A percentile compares a stretch with the other conserved stretches of the same genome.
Evolutionary conservation across 2,797 vertebrate genomes (phyloP).

Genomic region (Alouatta caraya): DNA sequence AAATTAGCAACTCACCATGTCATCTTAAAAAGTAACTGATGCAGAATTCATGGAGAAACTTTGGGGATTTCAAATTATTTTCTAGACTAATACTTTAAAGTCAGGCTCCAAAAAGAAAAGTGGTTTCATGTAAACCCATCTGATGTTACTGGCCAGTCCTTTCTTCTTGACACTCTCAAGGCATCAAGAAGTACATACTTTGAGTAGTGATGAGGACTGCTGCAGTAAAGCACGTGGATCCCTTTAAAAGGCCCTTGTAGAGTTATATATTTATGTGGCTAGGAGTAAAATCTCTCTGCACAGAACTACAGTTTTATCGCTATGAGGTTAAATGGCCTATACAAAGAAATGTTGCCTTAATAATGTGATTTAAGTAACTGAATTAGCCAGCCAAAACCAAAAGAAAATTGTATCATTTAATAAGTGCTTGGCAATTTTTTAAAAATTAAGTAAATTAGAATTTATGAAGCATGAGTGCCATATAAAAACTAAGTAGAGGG

Average conservation of each 20-base stretch:
- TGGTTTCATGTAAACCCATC: background rate
- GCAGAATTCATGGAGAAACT: background rate
- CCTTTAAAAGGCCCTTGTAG: background rate
- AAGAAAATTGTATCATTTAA: background rate
- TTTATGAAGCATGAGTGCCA: background rate
- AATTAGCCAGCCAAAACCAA: background rate
- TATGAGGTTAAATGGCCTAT: background rate
- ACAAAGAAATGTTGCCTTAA: background rate
- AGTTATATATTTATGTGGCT: background rate
- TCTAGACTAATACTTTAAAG: background rate
- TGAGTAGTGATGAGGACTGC: background rate
- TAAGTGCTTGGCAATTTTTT: background rate
- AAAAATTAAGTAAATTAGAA: background rate
- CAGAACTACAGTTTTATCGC: background rate
- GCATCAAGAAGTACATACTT: background rate
- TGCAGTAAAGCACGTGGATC: background rate
- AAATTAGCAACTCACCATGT: background rate
- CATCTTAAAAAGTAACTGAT: conserved; percentile 15
- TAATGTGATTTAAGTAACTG: conserved; percentile 5
- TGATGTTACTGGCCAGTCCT: background rate
- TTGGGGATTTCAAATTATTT: background rate
- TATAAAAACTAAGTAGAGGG: background rate
- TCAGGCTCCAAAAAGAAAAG: background rate
- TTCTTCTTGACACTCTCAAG: background rate
- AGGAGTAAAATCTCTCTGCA: background rate